Conservation (phyloP, 2,888 invertebrate genomes). For the Stenurella melanura region DNA sequence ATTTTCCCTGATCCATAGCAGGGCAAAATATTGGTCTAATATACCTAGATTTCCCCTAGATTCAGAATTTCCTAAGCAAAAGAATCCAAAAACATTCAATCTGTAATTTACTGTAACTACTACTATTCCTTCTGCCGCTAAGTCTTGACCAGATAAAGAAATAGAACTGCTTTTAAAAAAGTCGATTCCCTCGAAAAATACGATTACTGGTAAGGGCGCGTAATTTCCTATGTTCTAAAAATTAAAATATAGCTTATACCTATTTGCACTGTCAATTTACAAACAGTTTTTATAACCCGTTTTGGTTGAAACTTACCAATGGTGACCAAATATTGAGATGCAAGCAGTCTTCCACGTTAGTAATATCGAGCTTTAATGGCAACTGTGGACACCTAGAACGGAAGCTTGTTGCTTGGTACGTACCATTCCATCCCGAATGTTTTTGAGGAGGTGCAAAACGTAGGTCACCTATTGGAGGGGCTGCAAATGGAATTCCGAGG, state of each 20-base stretch:
- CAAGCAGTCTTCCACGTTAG: conserved; percentile 87
- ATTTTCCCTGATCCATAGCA: conserved; percentile 86
- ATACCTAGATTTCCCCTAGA: conserved; percentile 90
- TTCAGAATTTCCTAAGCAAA: conserved; percentile 75
- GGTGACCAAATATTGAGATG: conserved; percentile 94
- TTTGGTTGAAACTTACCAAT: conserved; percentile 75
- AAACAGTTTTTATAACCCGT: no score
- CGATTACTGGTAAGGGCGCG: conserved; percentile 79
- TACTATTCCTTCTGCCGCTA: conserved; percentile 82
- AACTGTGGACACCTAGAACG: conserved; percentile 83
- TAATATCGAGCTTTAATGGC: conserved; percentile 64
- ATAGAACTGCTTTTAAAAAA: conserved; percentile 74
- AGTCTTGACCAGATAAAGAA: conserved; percentile 80
- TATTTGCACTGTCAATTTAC: no score
- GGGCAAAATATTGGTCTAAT: conserved; percentile 88
- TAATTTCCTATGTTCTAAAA: conserved; percentile 65
- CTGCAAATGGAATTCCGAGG: conserved; percentile 88
- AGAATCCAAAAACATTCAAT: conserved; percentile 82
- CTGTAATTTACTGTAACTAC: conserved; percentile 84
- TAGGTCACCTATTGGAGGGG: conserved; percentile 82
- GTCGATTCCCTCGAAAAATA: conserved; percentile 81
- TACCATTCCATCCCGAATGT: conserved; percentile 83
- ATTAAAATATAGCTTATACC: not conserved
- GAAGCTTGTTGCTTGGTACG: conserved; percentile 82
- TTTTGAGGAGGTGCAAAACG: conserved; percentile 85